Conservation (phyloP, 92 coral and sea anemone species). For the Zoanthus sansibaricus region DNA sequence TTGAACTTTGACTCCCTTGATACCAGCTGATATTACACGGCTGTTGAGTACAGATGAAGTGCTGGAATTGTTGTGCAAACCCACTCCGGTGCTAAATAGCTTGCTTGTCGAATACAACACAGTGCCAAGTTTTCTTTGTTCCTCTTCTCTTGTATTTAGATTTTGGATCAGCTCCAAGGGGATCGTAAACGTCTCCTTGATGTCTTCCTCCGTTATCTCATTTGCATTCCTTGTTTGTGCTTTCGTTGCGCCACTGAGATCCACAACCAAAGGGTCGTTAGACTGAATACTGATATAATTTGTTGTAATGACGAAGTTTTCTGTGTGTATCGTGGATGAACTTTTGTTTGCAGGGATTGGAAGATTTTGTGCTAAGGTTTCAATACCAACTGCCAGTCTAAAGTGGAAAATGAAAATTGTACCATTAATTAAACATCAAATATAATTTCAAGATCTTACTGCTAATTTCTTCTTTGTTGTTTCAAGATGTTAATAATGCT, state of each 20-base stretch:
- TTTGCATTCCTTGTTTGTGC: not conserved
- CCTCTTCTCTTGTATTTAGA: not conserved
- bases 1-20: not conserved
- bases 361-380: constrained; percentile 27
- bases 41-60: constrained; percentile 13
- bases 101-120: constrained; percentile 12
- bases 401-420: not conserved
- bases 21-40: constrained; percentile 35
- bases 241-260: not conserved
- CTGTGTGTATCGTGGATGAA: constrained; percentile 10
- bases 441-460: no score
- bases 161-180: constrained; percentile 11
- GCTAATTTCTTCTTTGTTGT: no score
- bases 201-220: not conserved
- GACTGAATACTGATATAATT: constrained; percentile 14
- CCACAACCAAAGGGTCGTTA: not conserved
- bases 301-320: constrained; percentile 17
- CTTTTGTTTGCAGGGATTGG: constrained; percentile 13
- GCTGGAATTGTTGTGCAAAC: not conserved
- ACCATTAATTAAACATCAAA: not conserved
- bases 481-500: no score
- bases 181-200: constrained; percentile 8
- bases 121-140: constrained; percentile 28
- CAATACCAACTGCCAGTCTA: constrained; percentile 36
- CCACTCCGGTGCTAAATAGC: constrained; percentile 1